Evolutionary conservation across 2,113 vertebrate genomes (phyloP).

Genomic region (Lonchura striata): DNA sequence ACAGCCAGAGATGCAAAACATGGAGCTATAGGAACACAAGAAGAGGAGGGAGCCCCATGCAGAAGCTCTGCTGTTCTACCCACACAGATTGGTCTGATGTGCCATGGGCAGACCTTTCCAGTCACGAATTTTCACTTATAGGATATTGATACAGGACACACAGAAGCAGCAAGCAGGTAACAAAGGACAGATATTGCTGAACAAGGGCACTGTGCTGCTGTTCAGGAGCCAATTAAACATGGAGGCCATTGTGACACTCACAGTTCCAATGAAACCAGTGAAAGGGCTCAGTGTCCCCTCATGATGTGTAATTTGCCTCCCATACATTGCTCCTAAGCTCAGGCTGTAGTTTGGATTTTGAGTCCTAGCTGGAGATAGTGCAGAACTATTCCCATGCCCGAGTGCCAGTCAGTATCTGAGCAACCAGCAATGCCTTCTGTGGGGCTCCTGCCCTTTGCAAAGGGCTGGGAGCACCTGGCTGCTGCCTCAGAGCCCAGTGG

Average conservation of each 20-base stretch:
- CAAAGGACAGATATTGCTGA: background rate
- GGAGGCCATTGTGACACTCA: background rate
- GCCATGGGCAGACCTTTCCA: background rate
- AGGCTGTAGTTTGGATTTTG: background rate
- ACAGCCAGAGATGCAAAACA: background rate
- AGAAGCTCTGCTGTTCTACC: background rate
- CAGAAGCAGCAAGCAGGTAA: background rate
- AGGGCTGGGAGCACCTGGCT: background rate
- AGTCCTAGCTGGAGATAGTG: background rate
- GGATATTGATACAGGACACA: background rate
- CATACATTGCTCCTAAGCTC: background rate
- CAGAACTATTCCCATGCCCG: background rate
- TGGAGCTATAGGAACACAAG: background rate
- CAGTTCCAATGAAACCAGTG: background rate
- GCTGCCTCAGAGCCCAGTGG: background rate
- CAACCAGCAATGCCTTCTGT: background rate
- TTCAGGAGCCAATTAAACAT: background rate
- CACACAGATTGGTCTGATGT: background rate
- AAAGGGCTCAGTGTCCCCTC: background rate
- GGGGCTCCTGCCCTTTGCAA: background rate
- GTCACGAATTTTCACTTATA: background rate
- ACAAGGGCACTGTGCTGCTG: background rate
- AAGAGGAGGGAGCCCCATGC: background rate
- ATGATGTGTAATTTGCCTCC: background rate
- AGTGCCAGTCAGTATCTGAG: background rate